Conservation (phyloP, 30 jellyfish, hydroid and myxozoan species). For the Hydractinia echinata region DNA sequence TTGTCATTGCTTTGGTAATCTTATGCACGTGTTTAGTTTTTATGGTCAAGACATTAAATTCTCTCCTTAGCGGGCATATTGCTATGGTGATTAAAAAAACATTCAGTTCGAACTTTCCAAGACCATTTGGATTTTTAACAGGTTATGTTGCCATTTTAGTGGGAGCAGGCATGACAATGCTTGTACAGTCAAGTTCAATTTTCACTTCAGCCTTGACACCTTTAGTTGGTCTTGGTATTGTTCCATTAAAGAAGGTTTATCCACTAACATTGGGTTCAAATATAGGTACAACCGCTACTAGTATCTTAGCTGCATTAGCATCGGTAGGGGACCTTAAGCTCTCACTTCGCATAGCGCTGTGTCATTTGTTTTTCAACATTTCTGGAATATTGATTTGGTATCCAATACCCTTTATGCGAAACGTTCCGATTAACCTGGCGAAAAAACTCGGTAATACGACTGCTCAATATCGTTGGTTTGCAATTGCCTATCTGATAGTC, state of each 20-base stretch:
- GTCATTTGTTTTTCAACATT: constrained; percentile 86
- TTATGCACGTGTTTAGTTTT: constrained; percentile 63
- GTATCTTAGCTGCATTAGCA: constrained; percentile 86
- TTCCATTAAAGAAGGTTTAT: constrained; percentile 61
- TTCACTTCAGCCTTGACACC: constrained; percentile 94
- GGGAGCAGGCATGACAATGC: constrained; percentile 83
- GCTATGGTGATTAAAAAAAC: constrained; percentile 73
- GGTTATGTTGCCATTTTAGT: constrained; percentile 79
- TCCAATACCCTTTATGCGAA: constrained; percentile 74
- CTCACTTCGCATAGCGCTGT: constrained; percentile 74
- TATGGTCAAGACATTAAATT: constrained; percentile 71
- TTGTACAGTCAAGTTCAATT: constrained; percentile 87
- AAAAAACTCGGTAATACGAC: constrained; percentile 74
- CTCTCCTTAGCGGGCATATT: constrained; percentile 68
- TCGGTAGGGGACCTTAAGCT: constrained; percentile 47
- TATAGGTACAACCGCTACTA: constrained; percentile 87
- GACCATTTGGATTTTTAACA: constrained; percentile 80
- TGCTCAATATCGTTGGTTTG: constrained; percentile 86
- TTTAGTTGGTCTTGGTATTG: constrained; percentile 79
- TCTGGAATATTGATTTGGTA: constrained; percentile 83
- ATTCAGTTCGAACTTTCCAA: constrained; percentile 74
- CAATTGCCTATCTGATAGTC: constrained; percentile 45
- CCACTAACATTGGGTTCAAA: constrained; percentile 92
- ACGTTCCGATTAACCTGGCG: constrained; percentile 68
- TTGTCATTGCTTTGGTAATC: constrained; percentile 44